Base-by-base conservation (phyloP, 2,797 vertebrate species). In the Limnodromus scolopaceus region DNA sequence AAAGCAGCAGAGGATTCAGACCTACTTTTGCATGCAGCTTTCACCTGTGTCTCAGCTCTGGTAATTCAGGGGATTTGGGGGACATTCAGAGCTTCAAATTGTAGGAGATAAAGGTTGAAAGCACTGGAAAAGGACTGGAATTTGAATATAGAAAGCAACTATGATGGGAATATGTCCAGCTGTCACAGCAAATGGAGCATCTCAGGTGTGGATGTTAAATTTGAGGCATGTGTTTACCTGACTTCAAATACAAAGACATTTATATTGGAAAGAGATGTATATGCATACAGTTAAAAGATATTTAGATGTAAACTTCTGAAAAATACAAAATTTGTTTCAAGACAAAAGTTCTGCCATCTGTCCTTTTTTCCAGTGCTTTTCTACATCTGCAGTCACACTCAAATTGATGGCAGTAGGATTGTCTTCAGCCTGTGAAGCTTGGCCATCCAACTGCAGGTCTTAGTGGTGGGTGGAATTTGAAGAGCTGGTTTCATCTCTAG, bases 101-200 rank as follows among this genome's bases (percentile, higher is more conserved):
- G 61, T 95, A 84, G 65, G 24, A 93, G 64, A 69, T 95, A 80
- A 88, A 93, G 81, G 65, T 48, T 95, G 89, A 97, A 97, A 95
- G 58, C 58, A 68, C 53, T 95, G 45, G 58, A 92, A 95, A 85
- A 97, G 41, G 93, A 77, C 38, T 87, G 43, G 15, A 92, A 89
- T 76, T 96, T 79, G 91, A 95, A 76, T 89, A 85, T 27, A 81
- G 81, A 95, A 95, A 89, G 80, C 58, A 36, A 91, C 70, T 84
- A 63, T 74, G 63, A 57, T 54, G 54, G 57, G 87, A 96, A 92
- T 93, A 72, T 77, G 70, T 94, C 89, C 95, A 92, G 78, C 94
- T 96, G 86, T 92, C 93, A 93, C 61, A 78, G 85, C 86, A 86
- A 86, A 64, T 87, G 79, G 84, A 92, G 69, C 91, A 54, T 85